These are phyloP conservation scores for Streblospio benedicti DNA, from an alignment of 1,140 invertebrate genomes.

Conservation along the genomic window DNA sequence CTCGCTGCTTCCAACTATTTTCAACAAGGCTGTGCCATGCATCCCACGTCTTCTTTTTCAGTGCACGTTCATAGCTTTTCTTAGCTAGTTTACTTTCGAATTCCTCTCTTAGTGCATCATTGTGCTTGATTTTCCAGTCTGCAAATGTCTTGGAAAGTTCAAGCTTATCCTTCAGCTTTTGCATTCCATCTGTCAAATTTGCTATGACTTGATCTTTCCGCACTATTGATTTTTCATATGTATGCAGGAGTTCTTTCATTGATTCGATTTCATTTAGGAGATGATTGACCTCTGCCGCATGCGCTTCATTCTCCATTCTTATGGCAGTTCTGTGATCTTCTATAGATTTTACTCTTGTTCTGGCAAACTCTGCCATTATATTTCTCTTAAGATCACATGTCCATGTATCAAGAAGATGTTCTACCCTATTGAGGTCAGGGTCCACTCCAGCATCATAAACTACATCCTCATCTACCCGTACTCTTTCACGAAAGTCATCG, in stretches of 20 bases:
- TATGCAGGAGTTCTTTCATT: slow-evolving; percentile 36
- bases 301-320: too few species aligned
- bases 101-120: slow-evolving; percentile 33
- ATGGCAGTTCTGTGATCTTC: too few species aligned
- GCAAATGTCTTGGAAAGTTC: slow-evolving; percentile 34
- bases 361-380: slow-evolving; percentile 28
- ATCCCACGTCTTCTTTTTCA: slow-evolving; percentile 30
- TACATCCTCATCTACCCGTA: not conserved
- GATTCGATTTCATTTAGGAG: slow-evolving; percentile 34
- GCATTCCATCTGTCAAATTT: slow-evolving; percentile 39
- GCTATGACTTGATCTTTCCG: slow-evolving; percentile 41
- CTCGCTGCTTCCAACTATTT: slow-evolving; percentile 31
- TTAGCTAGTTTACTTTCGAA: slow-evolving; percentile 33
- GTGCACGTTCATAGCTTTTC: slow-evolving; percentile 27
- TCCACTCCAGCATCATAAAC: slow-evolving; percentile 28
- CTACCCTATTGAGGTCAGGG: slow-evolving; percentile 32
- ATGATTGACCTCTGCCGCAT: slow-evolving; percentile 26
- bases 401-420: slow-evolving; percentile 35
- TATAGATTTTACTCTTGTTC: too few species aligned
- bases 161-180: slow-evolving; percentile 36
- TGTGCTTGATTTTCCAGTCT: slow-evolving; percentile 35
- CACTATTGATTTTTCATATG: slow-evolving; percentile 38
- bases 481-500: too few species aligned
- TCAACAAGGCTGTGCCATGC: slow-evolving; percentile 37
- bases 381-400: slow-evolving; percentile 36